These are phyloP conservation scores for Zaprionus ornatus DNA, from an alignment of 1,140 invertebrate species.

Conservation along the genomic window DNA sequence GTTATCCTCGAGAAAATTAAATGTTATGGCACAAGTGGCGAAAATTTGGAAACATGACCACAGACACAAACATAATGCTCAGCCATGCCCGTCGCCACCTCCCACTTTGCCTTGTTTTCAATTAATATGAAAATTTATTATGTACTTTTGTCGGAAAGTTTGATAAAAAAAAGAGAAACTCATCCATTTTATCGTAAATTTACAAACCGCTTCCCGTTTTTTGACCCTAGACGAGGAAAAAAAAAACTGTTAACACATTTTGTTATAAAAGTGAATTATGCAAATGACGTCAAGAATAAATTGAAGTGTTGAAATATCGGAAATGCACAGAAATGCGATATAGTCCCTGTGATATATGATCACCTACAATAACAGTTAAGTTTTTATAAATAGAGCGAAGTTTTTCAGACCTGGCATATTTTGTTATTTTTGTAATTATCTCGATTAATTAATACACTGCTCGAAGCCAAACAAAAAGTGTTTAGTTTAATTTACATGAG, in stretches of 20 bases:
- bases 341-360: background rate
- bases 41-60: background rate
- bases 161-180: conserved; percentile 27
- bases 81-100: background rate
- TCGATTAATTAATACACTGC: conserved; percentile 3
- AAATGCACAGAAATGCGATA: background rate
- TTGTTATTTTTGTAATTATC: background rate
- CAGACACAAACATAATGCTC: background rate
- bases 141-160: conserved; percentile 24
- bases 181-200: conserved; percentile 33
- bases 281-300: conserved; percentile 10
- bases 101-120: conserved; percentile 32
- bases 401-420: background rate
- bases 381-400: background rate
- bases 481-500: conserved; percentile 2
- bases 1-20: conserved; percentile 73
- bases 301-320: background rate
- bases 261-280: conserved; percentile 26
- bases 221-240: conserved; percentile 4
- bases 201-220: conserved; percentile 15
- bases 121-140: conserved; percentile 67
- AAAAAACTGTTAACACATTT: conserved; percentile 15
- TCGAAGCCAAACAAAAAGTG: background rate
- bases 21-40: conserved; percentile 41
- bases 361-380: background rate